Evolutionary conservation across 35 echinoderm and acorn worm genomes (phyloP).

Genomic region (Eucidaris tribuloides): DNA sequence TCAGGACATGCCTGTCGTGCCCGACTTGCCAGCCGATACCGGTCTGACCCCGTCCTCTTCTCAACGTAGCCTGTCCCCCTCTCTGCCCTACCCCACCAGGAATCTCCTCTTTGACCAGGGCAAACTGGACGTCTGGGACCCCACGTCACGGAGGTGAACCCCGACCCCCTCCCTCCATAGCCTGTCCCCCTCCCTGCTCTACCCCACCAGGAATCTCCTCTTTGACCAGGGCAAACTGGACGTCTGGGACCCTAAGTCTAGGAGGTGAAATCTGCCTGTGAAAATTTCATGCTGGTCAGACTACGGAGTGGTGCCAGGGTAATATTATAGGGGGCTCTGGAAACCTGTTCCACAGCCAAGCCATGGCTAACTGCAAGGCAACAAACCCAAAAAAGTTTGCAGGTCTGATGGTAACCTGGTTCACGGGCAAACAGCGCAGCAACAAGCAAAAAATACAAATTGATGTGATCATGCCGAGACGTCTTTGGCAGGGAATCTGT

Average conservation of each 20-base stretch:
- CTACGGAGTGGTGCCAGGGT: too few relatives aligned
- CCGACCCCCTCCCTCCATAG: slow-evolving; percentile 28
- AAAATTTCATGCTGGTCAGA: too few relatives aligned
- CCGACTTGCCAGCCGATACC: slow-evolving; percentile 50
- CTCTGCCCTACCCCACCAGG: slow-evolving; percentile 80
- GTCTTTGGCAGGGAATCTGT: too few relatives aligned
- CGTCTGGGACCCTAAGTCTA: slow-evolving; percentile 58
- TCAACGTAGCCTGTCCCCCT: slow-evolving; percentile 35
- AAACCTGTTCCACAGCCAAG: too few relatives aligned
- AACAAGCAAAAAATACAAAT: too few relatives aligned
- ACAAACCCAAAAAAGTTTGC: too few relatives aligned
- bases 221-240: slow-evolving; percentile 58
- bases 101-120: slow-evolving; percentile 65
- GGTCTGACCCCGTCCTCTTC: not conserved
- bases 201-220: slow-evolving; percentile 78
- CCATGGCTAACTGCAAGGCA: too few relatives aligned
- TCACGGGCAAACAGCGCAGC: too few relatives aligned
- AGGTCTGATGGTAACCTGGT: too few relatives aligned
- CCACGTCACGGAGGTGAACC: not conserved
- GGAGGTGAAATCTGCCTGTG: too few relatives aligned
- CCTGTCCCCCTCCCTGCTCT: slow-evolving; percentile 53
- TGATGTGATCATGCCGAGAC: too few relatives aligned
- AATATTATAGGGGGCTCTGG: too few relatives aligned
- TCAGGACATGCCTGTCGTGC: slow-evolving; percentile 83
- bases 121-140: slow-evolving; percentile 66